Conservation (phyloP, 1,140 invertebrate genomes). For the Saccostrea cuccullata region DNA sequence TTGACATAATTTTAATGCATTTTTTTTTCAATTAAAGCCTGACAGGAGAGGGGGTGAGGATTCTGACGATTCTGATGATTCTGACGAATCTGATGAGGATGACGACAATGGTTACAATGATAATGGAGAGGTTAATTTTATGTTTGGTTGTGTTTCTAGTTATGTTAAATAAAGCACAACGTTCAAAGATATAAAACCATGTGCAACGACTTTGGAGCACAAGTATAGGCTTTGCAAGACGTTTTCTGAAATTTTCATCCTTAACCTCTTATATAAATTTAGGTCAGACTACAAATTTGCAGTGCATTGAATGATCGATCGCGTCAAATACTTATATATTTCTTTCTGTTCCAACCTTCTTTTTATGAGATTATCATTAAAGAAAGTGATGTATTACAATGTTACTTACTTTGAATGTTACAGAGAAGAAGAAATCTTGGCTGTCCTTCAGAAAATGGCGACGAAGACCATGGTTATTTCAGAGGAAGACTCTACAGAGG, state of each 20-base stretch:
- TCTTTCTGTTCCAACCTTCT: too few relatives aligned
- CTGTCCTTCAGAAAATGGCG: too few relatives aligned
- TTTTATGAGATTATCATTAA: too few relatives aligned
- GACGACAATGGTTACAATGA: not conserved
- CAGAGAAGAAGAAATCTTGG: not conserved
- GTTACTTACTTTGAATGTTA: not conserved
- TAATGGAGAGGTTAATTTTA: not conserved
- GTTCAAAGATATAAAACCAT: not conserved
- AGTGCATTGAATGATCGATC: too few relatives aligned
- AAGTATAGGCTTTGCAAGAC: not conserved
- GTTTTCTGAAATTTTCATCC: too few relatives aligned
- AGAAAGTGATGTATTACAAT: too few relatives aligned
- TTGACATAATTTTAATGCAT: not conserved
- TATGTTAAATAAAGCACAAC: too few relatives aligned
- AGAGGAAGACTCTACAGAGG: not conserved
- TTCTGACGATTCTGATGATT: not conserved
- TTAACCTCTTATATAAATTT: too few relatives aligned
- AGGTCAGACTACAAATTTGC: too few relatives aligned
- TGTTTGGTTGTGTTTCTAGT: too few relatives aligned
- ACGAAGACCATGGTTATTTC: not conserved
- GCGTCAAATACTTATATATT: too few relatives aligned
- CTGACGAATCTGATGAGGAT: not conserved
- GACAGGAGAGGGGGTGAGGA: not conserved
- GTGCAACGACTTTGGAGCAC: not conserved
- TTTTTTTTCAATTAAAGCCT: not conserved